Evolutionary conservation across 2,113 vertebrate species (phyloP), one percentile per base, ranked within the genome.

Genomic region (Notechis scutatus): DNA sequence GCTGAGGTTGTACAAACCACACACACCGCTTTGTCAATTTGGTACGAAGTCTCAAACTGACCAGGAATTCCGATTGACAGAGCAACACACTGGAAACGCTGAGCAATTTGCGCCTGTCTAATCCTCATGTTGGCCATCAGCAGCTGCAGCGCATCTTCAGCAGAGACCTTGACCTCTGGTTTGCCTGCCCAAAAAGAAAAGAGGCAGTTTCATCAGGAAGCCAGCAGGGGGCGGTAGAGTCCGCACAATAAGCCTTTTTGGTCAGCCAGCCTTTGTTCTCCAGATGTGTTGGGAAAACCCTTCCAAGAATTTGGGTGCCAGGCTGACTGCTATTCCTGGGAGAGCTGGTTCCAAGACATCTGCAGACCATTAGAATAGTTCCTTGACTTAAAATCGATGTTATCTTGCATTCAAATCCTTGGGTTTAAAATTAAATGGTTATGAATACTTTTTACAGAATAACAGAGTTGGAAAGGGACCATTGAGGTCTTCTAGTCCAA

Each of bases 211-310:
- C 34, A n/a, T 1, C 39, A 74, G 9, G 1, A 47, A 11, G 88
- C 96, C 96, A 21, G 94, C 61, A 96, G 96, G 94, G 96, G 96
- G 96, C 56, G 94, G 95, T 92, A 93, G 91, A 96, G 94, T 92
- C 96, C 96, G 1, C 91, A 10, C 14, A 94, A 97, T 97, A 5
- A 6, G 26, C 23, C 24, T 56, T 39, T 26, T 4, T 24, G 5
- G 10, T 39, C n/a, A 1, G 18, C 18, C 69, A 39, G 2, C 69
- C 69, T 34, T 74, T 34, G n/a, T 34, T 74, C n/a, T 34, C 14
- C n/a, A 81, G 34, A 39, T 81, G 6, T 81, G 18, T 81, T 81
- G n/a, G n/a, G 34, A 20, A 18, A 81, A 39, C 3, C n/a, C n/a
- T 81, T 81, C 69, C 69, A 81, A 39, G 69, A 39, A 81, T 81